A percentile compares a stretch with the other conserved stretches of the same genome.
phyloP scores from a whole-genome alignment of 2,888 invertebrate genomes.

The Lithophane socia region DNA sequence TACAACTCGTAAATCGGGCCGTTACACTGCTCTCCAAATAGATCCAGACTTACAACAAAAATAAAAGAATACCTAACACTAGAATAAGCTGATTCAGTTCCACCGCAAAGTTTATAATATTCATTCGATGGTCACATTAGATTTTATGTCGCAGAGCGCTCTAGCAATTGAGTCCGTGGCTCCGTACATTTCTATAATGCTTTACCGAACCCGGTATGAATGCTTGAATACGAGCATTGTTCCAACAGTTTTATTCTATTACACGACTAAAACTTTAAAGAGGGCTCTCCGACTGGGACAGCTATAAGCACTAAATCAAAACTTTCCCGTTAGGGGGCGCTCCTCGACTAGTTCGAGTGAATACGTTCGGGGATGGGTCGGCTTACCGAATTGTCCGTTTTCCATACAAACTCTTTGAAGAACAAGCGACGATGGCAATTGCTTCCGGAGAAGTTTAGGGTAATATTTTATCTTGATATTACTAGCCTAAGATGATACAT shows the following conservation, averaged over 20 bases:
- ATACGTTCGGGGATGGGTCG: constrained; percentile 79
- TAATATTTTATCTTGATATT: constrained; percentile 72
- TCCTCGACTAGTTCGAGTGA: constrained; percentile 82
- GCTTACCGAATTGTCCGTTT: constrained; percentile 79
- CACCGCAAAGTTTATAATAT: constrained; percentile 79
- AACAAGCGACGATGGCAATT: constrained; percentile 73
- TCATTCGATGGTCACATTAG: constrained; percentile 82
- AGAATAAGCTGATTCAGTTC: constrained; percentile 28
- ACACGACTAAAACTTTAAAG: constrained; percentile 88
- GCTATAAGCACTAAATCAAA: constrained; percentile 90
- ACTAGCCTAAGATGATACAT: constrained; percentile 63
- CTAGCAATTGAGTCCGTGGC: constrained; percentile 80
- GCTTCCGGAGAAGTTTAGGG: constrained; percentile 70
- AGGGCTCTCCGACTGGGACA: constrained; percentile 84
- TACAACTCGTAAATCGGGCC: too few species aligned
- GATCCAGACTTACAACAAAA: background rate
- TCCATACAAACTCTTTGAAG: constrained; percentile 78
- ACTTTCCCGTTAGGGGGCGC: constrained; percentile 84
- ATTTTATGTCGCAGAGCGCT: constrained; percentile 78
- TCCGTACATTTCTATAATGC: constrained; percentile 78
- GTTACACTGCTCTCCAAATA: background rate
- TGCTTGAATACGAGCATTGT: constrained; percentile 82
- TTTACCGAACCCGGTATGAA: constrained; percentile 80
- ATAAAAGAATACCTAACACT: background rate
- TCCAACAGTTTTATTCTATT: constrained; percentile 89